Conservation (phyloP, 1,140 invertebrate species). For the Pseudomyrmex cubaensis region DNA sequence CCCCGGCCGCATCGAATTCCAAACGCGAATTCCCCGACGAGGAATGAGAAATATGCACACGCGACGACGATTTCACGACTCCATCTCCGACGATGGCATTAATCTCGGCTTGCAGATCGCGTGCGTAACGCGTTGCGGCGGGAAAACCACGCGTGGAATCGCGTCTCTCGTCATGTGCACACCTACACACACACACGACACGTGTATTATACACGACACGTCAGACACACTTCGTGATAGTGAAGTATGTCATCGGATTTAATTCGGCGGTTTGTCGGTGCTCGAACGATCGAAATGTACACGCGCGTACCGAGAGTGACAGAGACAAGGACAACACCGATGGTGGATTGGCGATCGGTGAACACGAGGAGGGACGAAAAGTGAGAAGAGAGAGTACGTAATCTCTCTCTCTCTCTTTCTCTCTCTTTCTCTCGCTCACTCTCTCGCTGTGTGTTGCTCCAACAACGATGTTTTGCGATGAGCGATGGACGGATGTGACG, state of each 20-base stretch:
- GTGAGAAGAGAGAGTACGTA: too few species aligned
- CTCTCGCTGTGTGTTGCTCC: slow-evolving; percentile 29
- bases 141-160: slow-evolving; percentile 25
- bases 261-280: slow-evolving; percentile 70
- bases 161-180: slow-evolving; percentile 58
- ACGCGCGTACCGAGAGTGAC: slow-evolving; percentile 29
- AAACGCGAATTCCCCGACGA: not conserved
- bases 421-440: not conserved
- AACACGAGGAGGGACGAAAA: not conserved
- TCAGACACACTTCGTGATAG: slow-evolving; percentile 59
- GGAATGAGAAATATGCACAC: slow-evolving; percentile 1
- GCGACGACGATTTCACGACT: slow-evolving; percentile 24
- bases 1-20: not conserved
- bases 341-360: slow-evolving; percentile 19
- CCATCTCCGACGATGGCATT: slow-evolving; percentile 14
- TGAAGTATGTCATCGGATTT: slow-evolving; percentile 70
- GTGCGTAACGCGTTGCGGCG: slow-evolving; percentile 32
- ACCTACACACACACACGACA: not conserved
- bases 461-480: slow-evolving; percentile 78
- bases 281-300: slow-evolving; percentile 66
- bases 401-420: too few species aligned
- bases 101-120: slow-evolving; percentile 18
- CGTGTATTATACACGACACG: slow-evolving; percentile 46
- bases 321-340: slow-evolving; percentile 33
- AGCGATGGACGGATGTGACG: slow-evolving; percentile 83